Percentiles rank a stretch among this genome's conserved stretches.
Conservation (phyloP, 2,113 vertebrate genomes). For the Syngnathus floridae region DNA sequence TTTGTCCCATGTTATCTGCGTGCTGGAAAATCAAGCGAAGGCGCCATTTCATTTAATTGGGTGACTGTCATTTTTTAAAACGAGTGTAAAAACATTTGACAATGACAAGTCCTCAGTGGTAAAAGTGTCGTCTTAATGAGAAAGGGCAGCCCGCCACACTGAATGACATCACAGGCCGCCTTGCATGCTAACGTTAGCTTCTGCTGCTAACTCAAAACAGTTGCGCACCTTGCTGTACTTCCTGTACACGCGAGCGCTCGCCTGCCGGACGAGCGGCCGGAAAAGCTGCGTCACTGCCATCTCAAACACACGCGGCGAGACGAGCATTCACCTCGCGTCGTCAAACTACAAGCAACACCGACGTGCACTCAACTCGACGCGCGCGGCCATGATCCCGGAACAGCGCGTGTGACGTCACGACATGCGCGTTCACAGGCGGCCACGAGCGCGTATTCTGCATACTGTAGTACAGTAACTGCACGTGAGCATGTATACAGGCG, state of each 20-base stretch:
- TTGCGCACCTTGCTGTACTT: constrained; percentile 65
- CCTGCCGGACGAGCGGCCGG: constrained; percentile 27
- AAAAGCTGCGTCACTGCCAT: constrained; percentile 49
- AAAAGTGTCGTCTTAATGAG: background rate
- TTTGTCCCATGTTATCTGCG: background rate
- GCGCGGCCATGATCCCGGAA: constrained; percentile 70
- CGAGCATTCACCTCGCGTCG: background rate
- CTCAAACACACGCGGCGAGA: background rate
- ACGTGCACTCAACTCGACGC: constrained; percentile 11
- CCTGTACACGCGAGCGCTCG: constrained; percentile 36
- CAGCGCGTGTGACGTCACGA: constrained; percentile 18
- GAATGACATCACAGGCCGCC: constrained; percentile 5
- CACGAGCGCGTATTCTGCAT: constrained; percentile 11
- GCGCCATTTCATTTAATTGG: background rate
- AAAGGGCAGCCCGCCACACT: background rate
- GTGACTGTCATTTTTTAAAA: too few relatives aligned
- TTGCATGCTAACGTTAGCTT: constrained; percentile 38
- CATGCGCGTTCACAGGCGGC: constrained; percentile 34
- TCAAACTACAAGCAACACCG: background rate
- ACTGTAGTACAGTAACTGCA: background rate
- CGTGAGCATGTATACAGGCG: background rate
- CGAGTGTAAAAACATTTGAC: too few relatives aligned
- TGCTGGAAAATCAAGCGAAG: background rate
- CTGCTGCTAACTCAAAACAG: background rate
- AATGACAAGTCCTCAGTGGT: too few relatives aligned